Conservation (phyloP, 37 sponge, comb jelly and placozoan species). For the Hexactinellida sp. region DNA sequence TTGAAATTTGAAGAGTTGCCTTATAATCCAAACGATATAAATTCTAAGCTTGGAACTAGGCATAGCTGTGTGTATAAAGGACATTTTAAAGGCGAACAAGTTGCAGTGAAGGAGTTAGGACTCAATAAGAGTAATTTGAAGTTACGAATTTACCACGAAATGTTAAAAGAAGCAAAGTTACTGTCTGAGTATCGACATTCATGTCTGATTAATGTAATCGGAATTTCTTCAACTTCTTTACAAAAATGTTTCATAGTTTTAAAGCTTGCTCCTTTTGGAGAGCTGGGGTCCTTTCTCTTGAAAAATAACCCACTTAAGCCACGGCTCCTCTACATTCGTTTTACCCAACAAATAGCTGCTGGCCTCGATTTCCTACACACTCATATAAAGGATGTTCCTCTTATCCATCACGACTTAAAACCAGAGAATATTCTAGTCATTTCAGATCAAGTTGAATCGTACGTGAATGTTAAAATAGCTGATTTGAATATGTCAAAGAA, state of each 20-base stretch:
- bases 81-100: neutral
- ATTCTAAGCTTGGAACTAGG: neutral
- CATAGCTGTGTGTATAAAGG: neutral
- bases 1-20: neutral
- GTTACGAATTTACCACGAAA: neutral
- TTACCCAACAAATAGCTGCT: constrained; percentile 1
- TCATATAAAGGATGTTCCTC: neutral
- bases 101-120: neutral
- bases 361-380: constrained; percentile 8
- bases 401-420: neutral
- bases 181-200: neutral
- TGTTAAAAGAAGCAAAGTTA: neutral
- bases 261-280: neutral
- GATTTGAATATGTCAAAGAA: neutral
- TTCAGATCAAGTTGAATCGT: neutral
- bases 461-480: neutral
- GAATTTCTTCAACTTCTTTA: neutral
- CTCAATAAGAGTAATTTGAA: neutral
- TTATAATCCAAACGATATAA: neutral
- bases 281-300: neutral
- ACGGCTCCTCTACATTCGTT: neutral
- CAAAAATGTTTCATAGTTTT: neutral
- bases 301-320: neutral
- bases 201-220: neutral
- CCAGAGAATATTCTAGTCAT: neutral